phyloP scores from a whole-genome alignment of 2,797 vertebrate genomes.

The Poecilia gillii region DNA sequence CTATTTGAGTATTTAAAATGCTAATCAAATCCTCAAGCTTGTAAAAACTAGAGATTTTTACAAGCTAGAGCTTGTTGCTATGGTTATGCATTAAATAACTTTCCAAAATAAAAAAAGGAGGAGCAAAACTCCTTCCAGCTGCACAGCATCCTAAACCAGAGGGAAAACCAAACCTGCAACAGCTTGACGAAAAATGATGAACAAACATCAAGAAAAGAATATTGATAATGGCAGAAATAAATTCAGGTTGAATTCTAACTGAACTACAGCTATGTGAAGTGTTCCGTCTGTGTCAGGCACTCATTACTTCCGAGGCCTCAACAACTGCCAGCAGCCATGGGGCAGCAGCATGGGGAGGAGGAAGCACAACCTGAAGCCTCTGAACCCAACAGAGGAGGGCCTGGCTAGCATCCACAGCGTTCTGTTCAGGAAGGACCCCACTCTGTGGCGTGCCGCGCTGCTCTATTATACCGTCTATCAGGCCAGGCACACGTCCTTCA shows the following conservation, averaged over 20 bases:
- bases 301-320: slow-evolving; percentile 93
- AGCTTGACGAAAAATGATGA: background rate
- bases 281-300: slow-evolving; percentile 81
- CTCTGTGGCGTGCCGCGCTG: slow-evolving; percentile 92
- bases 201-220: background rate
- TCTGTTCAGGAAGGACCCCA: slow-evolving; percentile 91
- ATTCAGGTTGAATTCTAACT: background rate
- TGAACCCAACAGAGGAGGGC: slow-evolving; percentile 95
- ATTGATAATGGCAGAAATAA: background rate
- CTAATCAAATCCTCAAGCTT: background rate
- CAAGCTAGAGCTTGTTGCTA: background rate
- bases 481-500: slow-evolving; percentile 90
- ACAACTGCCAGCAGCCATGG: slow-evolving; percentile 94
- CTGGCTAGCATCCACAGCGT: slow-evolving; percentile 95
- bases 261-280: background rate
- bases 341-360: slow-evolving; percentile 82
- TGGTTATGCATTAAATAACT: background rate
- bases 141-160: background rate
- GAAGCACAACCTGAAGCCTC: slow-evolving; percentile 86
- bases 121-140: background rate
- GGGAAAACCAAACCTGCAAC: background rate
- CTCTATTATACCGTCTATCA: slow-evolving; percentile 95
- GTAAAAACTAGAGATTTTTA: background rate
- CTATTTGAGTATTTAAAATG: background rate
- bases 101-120: background rate